A percentile compares a stretch with the other conserved stretches of the same genome.
phyloP scores from a whole-genome alignment of 2,797 vertebrate genomes.

The Helarctos malayanus region DNA sequence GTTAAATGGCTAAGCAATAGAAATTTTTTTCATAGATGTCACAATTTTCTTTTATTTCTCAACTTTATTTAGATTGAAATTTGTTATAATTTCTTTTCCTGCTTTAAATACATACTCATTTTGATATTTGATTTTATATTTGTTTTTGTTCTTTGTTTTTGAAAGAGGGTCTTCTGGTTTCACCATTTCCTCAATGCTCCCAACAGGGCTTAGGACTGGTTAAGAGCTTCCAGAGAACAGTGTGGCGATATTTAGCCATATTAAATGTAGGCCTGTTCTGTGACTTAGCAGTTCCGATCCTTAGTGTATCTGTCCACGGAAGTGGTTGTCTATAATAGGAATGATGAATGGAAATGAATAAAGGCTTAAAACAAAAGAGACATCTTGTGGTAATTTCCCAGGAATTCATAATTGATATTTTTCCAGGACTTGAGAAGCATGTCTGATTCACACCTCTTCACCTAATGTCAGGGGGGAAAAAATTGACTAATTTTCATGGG shows the following conservation, averaged over 20 bases:
- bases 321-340: background rate
- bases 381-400: background rate
- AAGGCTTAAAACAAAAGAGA: background rate
- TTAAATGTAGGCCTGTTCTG: background rate
- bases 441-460: background rate
- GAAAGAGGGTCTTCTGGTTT: background rate
- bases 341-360: background rate
- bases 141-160: background rate
- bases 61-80: background rate
- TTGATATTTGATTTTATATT: conserved; percentile 11
- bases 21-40: background rate
- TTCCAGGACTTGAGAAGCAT: background rate
- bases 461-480: background rate
- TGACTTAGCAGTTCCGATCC: background rate
- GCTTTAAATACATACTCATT: background rate
- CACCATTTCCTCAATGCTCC: background rate
- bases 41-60: background rate
- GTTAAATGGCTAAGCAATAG: background rate
- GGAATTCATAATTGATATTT: background rate
- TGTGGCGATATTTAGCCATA: background rate
- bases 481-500: background rate
- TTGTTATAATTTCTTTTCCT: background rate
- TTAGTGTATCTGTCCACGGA: background rate
- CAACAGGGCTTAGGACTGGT: background rate
- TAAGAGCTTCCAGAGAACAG: background rate